These are phyloP conservation scores for Thalassarche chlororhynchos DNA, from an alignment of 2,113 vertebrate genomes.

Conservation along the genomic window DNA sequence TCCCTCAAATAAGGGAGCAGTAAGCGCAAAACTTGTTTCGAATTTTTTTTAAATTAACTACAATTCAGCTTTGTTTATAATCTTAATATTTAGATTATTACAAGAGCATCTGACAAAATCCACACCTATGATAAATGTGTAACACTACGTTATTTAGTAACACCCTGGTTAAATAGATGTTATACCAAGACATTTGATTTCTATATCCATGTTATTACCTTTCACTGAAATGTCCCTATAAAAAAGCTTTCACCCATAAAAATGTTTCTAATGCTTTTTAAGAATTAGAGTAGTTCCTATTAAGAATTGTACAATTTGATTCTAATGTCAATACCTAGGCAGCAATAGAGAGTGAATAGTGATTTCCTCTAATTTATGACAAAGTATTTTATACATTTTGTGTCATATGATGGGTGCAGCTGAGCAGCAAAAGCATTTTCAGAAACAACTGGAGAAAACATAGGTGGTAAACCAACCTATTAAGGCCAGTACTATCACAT, in stretches of 20 bases:
- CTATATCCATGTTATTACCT: too few species aligned
- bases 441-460: not conserved
- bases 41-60: not conserved
- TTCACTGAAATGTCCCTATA: not conserved
- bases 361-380: not conserved
- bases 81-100: not conserved
- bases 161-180: not conserved
- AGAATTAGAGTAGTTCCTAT: not conserved
- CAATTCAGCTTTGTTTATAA: not conserved
- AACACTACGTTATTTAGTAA: not conserved
- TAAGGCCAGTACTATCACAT: not conserved
- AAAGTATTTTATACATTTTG: not conserved
- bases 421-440: not conserved
- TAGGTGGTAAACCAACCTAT: fast-evolving
- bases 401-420: not conserved
- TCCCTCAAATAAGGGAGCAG: not conserved
- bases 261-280: not conserved
- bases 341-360: not conserved
- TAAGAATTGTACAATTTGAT: not conserved
- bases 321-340: not conserved
- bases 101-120: not conserved
- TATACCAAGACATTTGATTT: not conserved
- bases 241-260: not conserved
- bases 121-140: too few species aligned
- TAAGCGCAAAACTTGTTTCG: not conserved